Percentiles rank a stretch among this genome's conserved stretches.
These are phyloP conservation scores for Clarias magur DNA, from an alignment of 2,113 vertebrate species.

Conservation along the genomic window DNA sequence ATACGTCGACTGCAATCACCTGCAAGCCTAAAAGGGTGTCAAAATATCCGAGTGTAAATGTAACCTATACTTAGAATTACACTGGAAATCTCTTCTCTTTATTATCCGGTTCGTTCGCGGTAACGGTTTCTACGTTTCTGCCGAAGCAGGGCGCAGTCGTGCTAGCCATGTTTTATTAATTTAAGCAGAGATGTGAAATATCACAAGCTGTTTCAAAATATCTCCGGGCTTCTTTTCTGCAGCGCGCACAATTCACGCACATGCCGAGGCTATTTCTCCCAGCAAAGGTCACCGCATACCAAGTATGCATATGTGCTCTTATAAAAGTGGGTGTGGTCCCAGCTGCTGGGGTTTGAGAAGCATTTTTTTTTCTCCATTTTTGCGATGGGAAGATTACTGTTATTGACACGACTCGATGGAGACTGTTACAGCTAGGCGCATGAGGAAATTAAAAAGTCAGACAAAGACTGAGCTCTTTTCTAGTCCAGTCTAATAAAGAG, in stretches of 20 bases:
- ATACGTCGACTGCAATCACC: constrained; percentile 3
- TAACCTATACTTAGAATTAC: constrained; percentile 68
- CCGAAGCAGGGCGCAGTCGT: constrained; percentile 18
- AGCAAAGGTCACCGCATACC: constrained; percentile 24
- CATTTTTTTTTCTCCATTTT: background rate
- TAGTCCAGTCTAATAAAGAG: background rate
- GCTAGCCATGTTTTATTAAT: constrained; percentile 51
- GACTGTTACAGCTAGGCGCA: constrained; percentile 25
- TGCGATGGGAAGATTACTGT: background rate
- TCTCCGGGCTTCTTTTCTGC: constrained; percentile 4
- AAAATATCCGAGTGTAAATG: constrained; percentile 67
- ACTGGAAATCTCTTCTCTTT: constrained; percentile 52
- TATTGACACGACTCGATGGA: background rate
- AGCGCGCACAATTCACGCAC: constrained; percentile 34
- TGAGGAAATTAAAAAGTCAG: background rate
- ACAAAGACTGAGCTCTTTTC: background rate
- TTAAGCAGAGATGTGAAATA: constrained; percentile 17
- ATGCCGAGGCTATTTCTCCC: constrained; percentile 28
- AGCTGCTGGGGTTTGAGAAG: background rate
- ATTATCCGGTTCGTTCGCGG: constrained; percentile 65
- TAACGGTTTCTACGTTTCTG: constrained; percentile 57
- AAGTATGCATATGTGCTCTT: background rate
- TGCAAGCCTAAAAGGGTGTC: constrained; percentile 18
- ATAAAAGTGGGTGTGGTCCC: constrained; percentile 20
- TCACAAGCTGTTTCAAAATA: constrained; percentile 19